Conservation (phyloP, 1,140 invertebrate species). For the Eupeodes corollae region DNA sequence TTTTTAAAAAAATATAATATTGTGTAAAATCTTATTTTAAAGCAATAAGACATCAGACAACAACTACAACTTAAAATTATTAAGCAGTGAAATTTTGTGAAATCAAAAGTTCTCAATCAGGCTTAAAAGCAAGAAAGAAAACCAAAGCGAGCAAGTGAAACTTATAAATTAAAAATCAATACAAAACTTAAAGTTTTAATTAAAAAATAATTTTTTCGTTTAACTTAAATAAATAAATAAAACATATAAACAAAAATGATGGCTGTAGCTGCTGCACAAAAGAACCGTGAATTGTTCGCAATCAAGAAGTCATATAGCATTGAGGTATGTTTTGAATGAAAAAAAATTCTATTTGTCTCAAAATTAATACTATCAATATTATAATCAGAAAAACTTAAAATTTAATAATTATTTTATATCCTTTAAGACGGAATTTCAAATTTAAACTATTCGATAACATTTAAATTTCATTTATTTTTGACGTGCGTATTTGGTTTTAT, state of each 20-base stretch:
- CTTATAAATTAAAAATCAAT: neutral
- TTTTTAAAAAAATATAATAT: neutral
- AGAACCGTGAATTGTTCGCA: constrained; percentile 86
- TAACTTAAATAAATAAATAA: constrained; percentile 2
- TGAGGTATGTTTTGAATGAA: constrained; percentile 63
- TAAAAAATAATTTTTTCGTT: neutral
- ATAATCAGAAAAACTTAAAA: neutral
- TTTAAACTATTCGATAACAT: too few species aligned
- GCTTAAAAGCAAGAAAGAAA: neutral
- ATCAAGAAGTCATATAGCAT: constrained; percentile 95
- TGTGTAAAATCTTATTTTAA: neutral
- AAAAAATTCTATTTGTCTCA: neutral
- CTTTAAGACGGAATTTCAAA: too few species aligned
- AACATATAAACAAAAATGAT: constrained; percentile 44
- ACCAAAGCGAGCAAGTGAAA: neutral
- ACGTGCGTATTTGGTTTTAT: too few species aligned
- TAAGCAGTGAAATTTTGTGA: neutral
- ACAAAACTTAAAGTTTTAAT: constrained; percentile 1
- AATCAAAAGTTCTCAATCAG: neutral
- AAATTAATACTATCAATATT: neutral
- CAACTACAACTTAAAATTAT: neutral
- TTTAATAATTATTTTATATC: too few species aligned
- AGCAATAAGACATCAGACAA: neutral
- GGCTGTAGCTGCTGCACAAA: constrained; percentile 77
- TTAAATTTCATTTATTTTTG: too few species aligned